Conservation (phyloP, 2,888 invertebrate genomes). For the Leucoptera coffeella region DNA sequence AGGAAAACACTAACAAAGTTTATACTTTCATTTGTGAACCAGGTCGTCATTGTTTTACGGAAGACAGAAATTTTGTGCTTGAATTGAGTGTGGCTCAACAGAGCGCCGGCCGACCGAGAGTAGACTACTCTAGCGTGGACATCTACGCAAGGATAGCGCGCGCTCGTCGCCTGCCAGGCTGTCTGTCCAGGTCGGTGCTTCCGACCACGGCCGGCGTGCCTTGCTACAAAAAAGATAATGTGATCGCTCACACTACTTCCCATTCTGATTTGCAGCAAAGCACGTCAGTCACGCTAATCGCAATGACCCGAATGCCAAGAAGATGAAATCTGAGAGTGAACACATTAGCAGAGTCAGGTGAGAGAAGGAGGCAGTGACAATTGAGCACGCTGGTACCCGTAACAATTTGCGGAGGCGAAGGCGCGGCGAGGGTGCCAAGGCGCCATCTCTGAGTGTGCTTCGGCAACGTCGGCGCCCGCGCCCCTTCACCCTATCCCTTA, state of each 20-base stretch:
- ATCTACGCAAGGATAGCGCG: constrained; percentile 12
- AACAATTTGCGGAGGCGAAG: no score
- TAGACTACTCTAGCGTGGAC: constrained; percentile 27
- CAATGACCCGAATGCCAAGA: neutral
- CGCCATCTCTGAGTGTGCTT: constrained; percentile 32
- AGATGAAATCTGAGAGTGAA: neutral
- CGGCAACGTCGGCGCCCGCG: constrained; percentile 38
- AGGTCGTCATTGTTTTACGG: constrained; percentile 48
- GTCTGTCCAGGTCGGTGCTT: no score
- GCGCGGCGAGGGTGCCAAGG: constrained; percentile 35
- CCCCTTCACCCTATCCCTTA: constrained; percentile 53
- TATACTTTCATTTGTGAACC: constrained; percentile 39
- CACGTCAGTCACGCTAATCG: neutral
- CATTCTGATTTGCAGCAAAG: no score
- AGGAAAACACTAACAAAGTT: constrained; percentile 42
- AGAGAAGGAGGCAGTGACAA: constrained; percentile 38
- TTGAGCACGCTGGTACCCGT: no score
- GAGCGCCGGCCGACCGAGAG: constrained; percentile 17
- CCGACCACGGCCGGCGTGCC: constrained; percentile 1
- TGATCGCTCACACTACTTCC: no score
- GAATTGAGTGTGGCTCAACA: constrained; percentile 19
- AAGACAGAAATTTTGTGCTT: constrained; percentile 50
- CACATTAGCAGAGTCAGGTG: constrained; percentile 6
- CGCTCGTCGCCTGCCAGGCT: constrained; percentile 9
- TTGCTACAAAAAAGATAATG: no score